phyloP scores from a whole-genome alignment of 2,888 invertebrate species.

The Synanthedon myopaeformis region DNA sequence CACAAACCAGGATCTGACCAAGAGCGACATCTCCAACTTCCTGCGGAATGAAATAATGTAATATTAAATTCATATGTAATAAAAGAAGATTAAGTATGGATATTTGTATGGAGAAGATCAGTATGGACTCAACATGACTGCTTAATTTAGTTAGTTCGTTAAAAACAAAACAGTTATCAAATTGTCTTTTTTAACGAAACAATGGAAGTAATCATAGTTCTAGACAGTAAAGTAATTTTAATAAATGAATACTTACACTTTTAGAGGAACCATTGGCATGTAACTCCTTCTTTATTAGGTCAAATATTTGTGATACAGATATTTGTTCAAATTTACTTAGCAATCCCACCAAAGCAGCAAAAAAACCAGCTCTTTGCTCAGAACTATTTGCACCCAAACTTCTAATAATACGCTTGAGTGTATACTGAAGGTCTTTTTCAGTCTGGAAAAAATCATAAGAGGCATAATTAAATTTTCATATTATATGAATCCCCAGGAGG shows the following conservation, averaged over 20 bases:
- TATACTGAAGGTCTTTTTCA: conserved; percentile 74
- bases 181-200: no score
- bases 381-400: conserved; percentile 78
- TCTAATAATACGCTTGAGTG: conserved; percentile 75
- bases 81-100: no score
- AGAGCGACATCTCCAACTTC: conserved; percentile 80
- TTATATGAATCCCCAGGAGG: no score
- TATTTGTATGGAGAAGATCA: no score
- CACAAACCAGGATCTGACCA: conserved; percentile 78
- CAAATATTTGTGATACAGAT: conserved; percentile 64
- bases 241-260: conserved; percentile 68
- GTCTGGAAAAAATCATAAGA: conserved; percentile 41
- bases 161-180: no score
- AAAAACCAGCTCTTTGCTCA: conserved; percentile 76
- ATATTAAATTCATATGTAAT: no score
- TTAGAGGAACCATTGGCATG: conserved; percentile 73
- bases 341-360: conserved; percentile 74
- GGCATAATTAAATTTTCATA: no score
- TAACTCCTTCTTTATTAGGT: conserved; percentile 74
- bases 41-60: conserved; percentile 39
- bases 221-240: no score
- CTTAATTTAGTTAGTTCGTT: no score
- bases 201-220: no score
- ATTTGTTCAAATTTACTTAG: conserved; percentile 63
- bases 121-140: no score